phyloP scores from a whole-genome alignment of 2,113 vertebrate species.

The Typhlomys cinereus region DNA sequence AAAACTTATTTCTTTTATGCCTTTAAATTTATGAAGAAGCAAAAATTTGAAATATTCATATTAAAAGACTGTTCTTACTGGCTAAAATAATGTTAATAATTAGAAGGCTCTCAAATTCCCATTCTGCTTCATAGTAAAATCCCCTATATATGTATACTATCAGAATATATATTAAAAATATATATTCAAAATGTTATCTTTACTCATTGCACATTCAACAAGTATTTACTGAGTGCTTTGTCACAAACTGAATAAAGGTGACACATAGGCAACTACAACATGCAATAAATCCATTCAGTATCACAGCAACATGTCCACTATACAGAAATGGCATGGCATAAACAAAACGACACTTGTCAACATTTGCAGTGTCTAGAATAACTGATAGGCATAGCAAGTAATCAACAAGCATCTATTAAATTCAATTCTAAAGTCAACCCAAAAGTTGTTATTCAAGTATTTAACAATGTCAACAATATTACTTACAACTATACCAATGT shows the following conservation, averaged over 20 bases:
- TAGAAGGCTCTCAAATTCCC: neutral
- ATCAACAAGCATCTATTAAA: neutral
- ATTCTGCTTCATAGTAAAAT: neutral
- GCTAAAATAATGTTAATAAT: neutral
- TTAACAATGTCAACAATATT: neutral
- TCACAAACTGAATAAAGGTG: neutral
- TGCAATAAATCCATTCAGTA: neutral
- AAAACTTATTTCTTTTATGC: neutral
- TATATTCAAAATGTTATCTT: too few species aligned
- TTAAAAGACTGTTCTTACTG: neutral
- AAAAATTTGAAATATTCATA: neutral
- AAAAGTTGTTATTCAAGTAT: neutral
- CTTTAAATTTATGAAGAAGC: neutral
- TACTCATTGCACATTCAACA: neutral
- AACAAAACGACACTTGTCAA: neutral
- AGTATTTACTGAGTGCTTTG: neutral
- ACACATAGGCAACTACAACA: constrained; percentile 30
- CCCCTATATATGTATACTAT: neutral
- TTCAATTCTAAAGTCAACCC: neutral
- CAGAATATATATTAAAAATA: neutral
- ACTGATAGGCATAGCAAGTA: neutral
- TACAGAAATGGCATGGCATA: neutral
- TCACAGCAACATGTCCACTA: neutral
- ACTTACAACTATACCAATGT: neutral
- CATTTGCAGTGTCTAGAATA: neutral